These are phyloP conservation scores for Sphaerophoria taeniata DNA, from an alignment of 2,888 invertebrate genomes.

Conservation along the genomic window DNA sequence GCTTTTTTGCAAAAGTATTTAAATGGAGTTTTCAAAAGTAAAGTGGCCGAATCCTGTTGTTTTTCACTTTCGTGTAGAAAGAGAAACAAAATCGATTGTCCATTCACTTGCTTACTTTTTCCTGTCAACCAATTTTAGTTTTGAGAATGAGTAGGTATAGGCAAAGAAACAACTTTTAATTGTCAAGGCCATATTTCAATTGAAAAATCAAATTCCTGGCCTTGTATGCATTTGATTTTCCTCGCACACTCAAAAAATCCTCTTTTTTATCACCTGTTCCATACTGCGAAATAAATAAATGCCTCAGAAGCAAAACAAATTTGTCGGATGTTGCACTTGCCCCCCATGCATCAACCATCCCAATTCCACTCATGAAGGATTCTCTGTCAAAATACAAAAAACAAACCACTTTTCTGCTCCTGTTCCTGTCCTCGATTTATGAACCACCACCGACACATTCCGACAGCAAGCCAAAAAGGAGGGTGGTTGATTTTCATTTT, in stretches of 20 bases:
- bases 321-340: slow-evolving; percentile 5
- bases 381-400: slow-evolving; percentile 9
- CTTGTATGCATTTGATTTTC: not conserved
- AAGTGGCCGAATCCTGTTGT: too few species aligned
- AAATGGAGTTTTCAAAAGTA: too few species aligned
- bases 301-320: slow-evolving; percentile 10
- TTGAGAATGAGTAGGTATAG: too few species aligned
- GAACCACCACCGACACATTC: too few species aligned
- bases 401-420: not conserved
- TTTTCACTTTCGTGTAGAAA: too few species aligned
- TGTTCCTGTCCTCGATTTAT: slow-evolving; percentile 11
- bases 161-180: not conserved
- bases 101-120: too few species aligned
- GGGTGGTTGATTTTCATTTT: slow-evolving; percentile 32
- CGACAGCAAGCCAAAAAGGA: not conserved
- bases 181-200: slow-evolving; percentile 9
- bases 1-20: too few species aligned
- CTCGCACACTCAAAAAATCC: not conserved
- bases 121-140: too few species aligned
- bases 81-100: too few species aligned
- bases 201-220: slow-evolving; percentile 18
- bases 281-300: slow-evolving; percentile 20
- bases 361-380: not conserved
- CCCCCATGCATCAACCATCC: not conserved
- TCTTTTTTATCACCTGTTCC: not conserved